Evolutionary conservation across 2,888 invertebrate genomes (phyloP), one percentile per base, ranked within the genome.

Genomic region (Aphrophora alni): DNA sequence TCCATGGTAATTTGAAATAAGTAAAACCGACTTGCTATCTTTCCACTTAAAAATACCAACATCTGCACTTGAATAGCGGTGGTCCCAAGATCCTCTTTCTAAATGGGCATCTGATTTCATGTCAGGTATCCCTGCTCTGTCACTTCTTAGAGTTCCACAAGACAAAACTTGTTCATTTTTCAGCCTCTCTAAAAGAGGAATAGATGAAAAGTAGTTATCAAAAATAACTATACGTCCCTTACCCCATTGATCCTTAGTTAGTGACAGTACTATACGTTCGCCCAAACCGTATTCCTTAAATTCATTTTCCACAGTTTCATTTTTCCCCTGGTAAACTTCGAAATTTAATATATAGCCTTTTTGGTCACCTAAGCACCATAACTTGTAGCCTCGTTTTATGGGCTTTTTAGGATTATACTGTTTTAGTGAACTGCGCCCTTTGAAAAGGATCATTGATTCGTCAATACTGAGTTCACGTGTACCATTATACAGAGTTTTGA

Each of bases 351-450:
- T 72, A 28, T 25, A 81, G 12, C 82, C 78, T 21, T 77, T 80
- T n/a, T 68, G 44, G 78, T 82, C 82, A 38, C 38, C 76, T 2
- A 80, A 25, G 27, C 79, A 79, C 82, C 83, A 83, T 10, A 82
- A 27, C 24, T 81, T 83, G 27, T 82, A 83, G 2, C 81, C n/a
- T n/a, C n/a, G n/a, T n/a, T n/a, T n/a, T 17, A 80, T 78, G 0
- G 82, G 82, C 70, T 82, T 82, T 28, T 75, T 68, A 12, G 77
- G 79, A 72, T 80, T 83, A 71, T 80, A 83, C 44, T 83, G 82
- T 71, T 83, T 83, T 71, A 83, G 74, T 0, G 33, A 25, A 12
- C 69, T 72, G 1, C 80, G 10, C 5, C 80, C 81, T 73, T 82
- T 81, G 75, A 81, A 82, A 21, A 26, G 5, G 14, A 82, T 81